Conservation (phyloP, 2,113 vertebrate genomes). For the Ictalurus punctatus region DNA sequence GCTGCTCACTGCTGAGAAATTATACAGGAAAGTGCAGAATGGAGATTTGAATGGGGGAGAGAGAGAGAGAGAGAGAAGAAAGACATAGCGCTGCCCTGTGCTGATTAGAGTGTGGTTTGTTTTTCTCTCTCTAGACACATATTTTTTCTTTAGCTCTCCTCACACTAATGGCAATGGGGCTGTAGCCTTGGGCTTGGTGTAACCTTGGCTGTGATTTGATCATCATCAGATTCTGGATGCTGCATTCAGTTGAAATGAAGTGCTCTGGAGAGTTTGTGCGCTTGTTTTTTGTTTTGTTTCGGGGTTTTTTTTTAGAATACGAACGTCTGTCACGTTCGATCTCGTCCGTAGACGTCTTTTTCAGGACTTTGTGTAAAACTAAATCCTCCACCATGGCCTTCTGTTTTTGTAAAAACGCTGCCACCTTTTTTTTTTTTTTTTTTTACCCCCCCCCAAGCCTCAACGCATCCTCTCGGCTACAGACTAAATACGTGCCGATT, state of each 20-base stretch:
- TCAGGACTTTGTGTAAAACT: constrained; percentile 11
- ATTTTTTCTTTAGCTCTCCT: constrained; percentile 12
- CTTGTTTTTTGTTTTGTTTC: not conserved
- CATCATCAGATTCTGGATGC: constrained; percentile 37
- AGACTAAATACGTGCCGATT: constrained; percentile 25
- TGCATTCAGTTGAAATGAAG: not conserved
- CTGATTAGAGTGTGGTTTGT: constrained; percentile 27
- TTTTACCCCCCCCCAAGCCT: not conserved
- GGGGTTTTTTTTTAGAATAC: not conserved
- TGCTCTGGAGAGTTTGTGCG: not conserved
- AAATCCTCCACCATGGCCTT: not conserved
- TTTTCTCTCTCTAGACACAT: constrained; percentile 26
- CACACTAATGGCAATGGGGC: not conserved
- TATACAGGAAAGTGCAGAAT: constrained; percentile 30
- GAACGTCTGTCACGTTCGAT: not conserved
- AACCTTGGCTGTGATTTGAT: constrained; percentile 47
- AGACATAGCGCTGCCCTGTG: constrained; percentile 1
- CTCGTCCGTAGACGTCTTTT: constrained; percentile 1
- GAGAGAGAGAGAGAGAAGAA: not conserved
- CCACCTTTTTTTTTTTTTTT: not conserved
- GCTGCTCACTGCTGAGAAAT: constrained; percentile 33
- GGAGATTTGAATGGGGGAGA: constrained; percentile 20
- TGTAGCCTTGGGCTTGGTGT: constrained; percentile 13
- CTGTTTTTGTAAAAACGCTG: not conserved
- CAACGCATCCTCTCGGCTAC: not conserved